These are phyloP conservation scores for Coracopsis vasa DNA, from an alignment of 2,113 vertebrate genomes.

Conservation along the genomic window DNA sequence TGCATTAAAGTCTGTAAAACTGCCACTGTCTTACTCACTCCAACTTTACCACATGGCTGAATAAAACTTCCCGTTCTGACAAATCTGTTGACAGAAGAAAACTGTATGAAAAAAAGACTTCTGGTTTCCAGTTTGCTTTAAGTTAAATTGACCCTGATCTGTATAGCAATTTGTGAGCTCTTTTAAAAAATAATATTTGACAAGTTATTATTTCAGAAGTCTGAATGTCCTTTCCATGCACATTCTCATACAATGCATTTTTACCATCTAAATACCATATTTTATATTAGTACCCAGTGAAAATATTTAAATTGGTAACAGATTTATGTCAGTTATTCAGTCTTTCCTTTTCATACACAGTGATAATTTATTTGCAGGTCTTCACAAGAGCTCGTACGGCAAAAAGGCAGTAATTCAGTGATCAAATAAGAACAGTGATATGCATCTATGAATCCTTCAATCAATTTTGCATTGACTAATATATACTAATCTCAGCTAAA, in stretches of 20 bases:
- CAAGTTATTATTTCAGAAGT: neutral
- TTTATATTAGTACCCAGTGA: neutral
- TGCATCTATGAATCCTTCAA: neutral
- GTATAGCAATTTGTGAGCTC: neutral
- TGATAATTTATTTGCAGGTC: neutral
- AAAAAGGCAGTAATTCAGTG: neutral
- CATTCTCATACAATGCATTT: neutral
- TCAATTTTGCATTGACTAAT: conserved; percentile 13
- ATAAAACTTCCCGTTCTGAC: neutral
- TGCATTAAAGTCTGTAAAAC: conserved; percentile 32
- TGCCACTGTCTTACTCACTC: neutral
- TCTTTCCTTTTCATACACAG: neutral
- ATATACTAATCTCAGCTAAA: conserved; percentile 52
- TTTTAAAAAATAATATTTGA: neutral
- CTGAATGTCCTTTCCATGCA: neutral
- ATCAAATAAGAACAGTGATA: neutral
- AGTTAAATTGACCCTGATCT: neutral
- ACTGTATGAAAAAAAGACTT: neutral
- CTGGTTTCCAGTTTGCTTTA: neutral
- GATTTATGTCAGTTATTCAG: neutral
- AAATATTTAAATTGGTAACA: neutral
- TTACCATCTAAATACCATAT: neutral
- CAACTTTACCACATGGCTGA: neutral
- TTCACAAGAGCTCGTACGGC: neutral
- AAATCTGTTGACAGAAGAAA: neutral